Conservation (phyloP, 2,797 vertebrate species). For the Chaetophractus vellerosus region DNA sequence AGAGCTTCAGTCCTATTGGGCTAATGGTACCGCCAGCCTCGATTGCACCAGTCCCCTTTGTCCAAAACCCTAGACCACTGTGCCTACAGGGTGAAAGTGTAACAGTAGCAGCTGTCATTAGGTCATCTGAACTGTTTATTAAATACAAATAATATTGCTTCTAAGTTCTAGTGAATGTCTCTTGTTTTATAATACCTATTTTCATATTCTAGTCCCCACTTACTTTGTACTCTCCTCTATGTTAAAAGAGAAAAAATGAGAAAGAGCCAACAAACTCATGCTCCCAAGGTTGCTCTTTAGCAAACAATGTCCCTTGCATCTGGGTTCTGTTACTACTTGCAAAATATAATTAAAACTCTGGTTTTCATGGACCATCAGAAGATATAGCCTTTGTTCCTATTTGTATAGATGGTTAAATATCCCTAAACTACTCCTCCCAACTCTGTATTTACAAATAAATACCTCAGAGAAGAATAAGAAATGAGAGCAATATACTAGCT, state of each 20-base stretch:
- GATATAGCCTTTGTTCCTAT: not conserved
- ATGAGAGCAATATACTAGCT: slow-evolving; percentile 15
- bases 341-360: slow-evolving; percentile 21
- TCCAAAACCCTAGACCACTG: not conserved
- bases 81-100: not conserved
- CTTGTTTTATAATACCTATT: not conserved
- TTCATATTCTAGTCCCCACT: slow-evolving; percentile 28
- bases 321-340: not conserved
- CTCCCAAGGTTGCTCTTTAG: not conserved
- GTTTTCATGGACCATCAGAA: not conserved
- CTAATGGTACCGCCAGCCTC: not conserved
- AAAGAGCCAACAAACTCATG: slow-evolving; percentile 35
- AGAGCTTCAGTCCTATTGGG: slow-evolving; percentile 26
- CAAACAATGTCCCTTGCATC: not conserved
- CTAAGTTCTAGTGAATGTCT: not conserved
- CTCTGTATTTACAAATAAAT: slow-evolving; percentile 56
- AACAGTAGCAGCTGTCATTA: not conserved
- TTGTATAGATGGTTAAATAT: not conserved
- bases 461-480: slow-evolving; percentile 1
- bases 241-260: not conserved
- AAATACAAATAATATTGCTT: slow-evolving; percentile 2
- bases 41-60: not conserved
- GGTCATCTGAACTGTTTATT: not conserved
- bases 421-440: not conserved
- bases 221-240: not conserved